Conservation (phyloP, 2,888 invertebrate genomes). For the Dexiosoma caninum region DNA sequence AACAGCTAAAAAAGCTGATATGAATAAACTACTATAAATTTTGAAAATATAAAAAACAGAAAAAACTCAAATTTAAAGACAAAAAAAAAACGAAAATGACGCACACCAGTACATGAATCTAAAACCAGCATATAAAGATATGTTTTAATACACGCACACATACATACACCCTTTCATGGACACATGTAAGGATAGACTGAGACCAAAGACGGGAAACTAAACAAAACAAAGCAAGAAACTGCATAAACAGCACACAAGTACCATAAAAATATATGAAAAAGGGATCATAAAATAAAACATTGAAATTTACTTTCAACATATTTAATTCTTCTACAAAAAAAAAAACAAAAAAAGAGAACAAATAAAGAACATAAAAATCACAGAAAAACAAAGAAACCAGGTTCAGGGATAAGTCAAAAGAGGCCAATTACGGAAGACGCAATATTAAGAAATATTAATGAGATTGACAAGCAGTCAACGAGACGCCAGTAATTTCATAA, state of each 20-base stretch:
- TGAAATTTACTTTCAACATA: conserved; percentile 27
- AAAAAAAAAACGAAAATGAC: background rate
- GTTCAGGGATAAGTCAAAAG: background rate
- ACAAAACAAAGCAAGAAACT: background rate
- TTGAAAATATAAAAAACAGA: conserved; percentile 15
- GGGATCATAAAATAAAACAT: conserved; percentile 3
- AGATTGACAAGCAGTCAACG: too few species aligned
- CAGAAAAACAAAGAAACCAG: background rate
- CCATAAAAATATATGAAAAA: background rate
- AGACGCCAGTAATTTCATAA: too few species aligned
- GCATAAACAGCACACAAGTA: conserved; percentile 22
- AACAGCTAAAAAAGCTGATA: conserved; percentile 41
- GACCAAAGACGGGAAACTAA: background rate
- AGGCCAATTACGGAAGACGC: too few species aligned
- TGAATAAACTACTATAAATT: conserved; percentile 63
- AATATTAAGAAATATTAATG: too few species aligned
- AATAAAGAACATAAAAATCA: too few species aligned
- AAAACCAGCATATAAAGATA: conserved; percentile 13
- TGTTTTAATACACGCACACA: background rate
- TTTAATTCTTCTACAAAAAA: background rate
- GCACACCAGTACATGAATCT: conserved; percentile 2
- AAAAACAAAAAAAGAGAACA: too few species aligned
- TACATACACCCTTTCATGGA: background rate
- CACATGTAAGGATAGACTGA: background rate
- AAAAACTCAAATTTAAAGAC: background rate